Conservation (phyloP, 2,888 invertebrate species). For the Drepanosiphum platanoidis region DNA sequence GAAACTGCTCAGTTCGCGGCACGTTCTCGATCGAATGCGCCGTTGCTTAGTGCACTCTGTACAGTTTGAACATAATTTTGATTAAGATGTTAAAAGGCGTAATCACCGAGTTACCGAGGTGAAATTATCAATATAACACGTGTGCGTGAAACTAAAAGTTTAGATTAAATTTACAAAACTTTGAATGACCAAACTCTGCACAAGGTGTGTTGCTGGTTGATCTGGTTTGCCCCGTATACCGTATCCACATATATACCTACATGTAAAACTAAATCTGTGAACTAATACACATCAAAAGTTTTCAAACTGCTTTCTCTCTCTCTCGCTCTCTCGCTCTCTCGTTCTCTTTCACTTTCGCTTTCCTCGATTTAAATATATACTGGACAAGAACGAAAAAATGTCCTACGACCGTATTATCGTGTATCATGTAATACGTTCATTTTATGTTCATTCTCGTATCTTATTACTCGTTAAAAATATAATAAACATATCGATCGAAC, state of each 20-base stretch:
- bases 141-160: conserved; percentile 48
- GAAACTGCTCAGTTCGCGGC: not conserved
- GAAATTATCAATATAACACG: conserved; percentile 59
- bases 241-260: not conserved
- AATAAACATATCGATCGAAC: not conserved
- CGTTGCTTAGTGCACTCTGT: conserved; percentile 18
- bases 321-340: not conserved
- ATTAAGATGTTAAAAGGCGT: conserved; percentile 53
- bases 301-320: conserved; percentile 25
- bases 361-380: not conserved
- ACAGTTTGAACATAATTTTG: conserved; percentile 27
- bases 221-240: conserved; percentile 15
- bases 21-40: not conserved
- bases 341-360: no score
- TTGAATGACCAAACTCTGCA: conserved; percentile 51
- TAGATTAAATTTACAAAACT: conserved; percentile 60
- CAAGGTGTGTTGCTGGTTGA: conserved; percentile 25
- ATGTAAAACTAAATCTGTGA: conserved; percentile 51
- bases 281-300: conserved; percentile 56
- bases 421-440: not conserved
- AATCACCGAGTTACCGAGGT: conserved; percentile 49
- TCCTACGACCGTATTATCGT: not conserved
- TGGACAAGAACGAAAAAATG: not conserved
- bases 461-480: not conserved
- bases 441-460: no score